Evolutionary conservation across 1,140 invertebrate species (phyloP), one percentile per base, ranked within the genome.

Genomic region (Bombus sibiricus): DNA sequence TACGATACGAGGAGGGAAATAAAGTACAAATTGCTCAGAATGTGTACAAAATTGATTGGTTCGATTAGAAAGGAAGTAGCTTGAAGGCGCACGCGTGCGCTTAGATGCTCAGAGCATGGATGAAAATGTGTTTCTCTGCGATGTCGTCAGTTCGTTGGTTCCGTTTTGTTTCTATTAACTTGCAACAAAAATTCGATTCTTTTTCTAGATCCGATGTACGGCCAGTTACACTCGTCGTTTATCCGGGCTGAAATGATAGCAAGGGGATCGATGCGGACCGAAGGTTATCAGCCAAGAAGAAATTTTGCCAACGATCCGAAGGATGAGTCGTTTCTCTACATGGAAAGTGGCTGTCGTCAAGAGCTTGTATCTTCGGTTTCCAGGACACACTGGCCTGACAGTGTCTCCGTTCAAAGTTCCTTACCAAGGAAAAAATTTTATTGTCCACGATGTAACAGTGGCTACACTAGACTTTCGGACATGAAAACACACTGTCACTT

Each of bases 361-460:
- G 66, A 88, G 18, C 47, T 15, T 18, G 6, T 1, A 8, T n/a
- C 64, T 18, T 32, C 89, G 12, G 57, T 85, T 34, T 18, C 81
- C 15, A 41, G 68, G 25, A 53, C 59, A 1, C 83, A 82, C 64
- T 90, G 89, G 89, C 88, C 88, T 9, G 83, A 90, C 68, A 88
- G 59, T 41, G 32, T 81, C 25, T 12, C 62, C 22, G 68, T 81
- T 3, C 87, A 69, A 28, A 73, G 12, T 34, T 82, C 88, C 13
- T 6, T 76, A 22, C 28, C 53, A 15, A 86, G 77, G 6, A 90
- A 91, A 53, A 89, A 85, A 72, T 91, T 90, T 88, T 95, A 96
- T 13, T 97, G 97, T 90, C 94, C 96, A 41, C 94, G 96, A 77
- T 97, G 96, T 92, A 93, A 93, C 8, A 95, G 94, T 62, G 93